A percentile compares a stretch with the other conserved stretches of the same genome.
Conservation (phyloP, 2,113 vertebrate genomes). For the Tiliqua scincoides region DNA sequence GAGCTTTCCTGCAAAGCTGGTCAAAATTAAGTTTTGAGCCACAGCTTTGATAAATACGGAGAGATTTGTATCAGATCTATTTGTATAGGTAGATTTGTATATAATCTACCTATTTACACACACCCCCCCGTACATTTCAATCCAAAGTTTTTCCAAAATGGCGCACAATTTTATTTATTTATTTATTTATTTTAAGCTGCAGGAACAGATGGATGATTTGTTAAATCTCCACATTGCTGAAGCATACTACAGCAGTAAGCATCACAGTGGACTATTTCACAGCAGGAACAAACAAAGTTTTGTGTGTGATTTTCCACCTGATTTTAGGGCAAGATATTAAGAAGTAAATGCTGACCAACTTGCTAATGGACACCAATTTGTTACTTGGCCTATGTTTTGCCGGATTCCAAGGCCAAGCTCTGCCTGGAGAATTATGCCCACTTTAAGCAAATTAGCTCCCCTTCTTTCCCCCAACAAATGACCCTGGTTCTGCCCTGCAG, state of each 20-base stretch:
- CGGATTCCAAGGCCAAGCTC: too few species aligned
- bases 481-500: too few species aligned
- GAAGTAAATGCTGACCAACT: not conserved
- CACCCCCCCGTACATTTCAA: not conserved
- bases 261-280: not conserved
- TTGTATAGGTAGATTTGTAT: not conserved
- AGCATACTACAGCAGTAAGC: not conserved
- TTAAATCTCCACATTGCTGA: not conserved
- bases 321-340: not conserved
- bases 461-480: too few species aligned
- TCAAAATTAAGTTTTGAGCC: not conserved
- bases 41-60: not conserved
- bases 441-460: too few species aligned
- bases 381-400: too few species aligned
- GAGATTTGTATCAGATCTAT: not conserved
- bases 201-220: not conserved
- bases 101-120: not conserved
- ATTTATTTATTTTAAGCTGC: not conserved
- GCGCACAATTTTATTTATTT: not conserved
- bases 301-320: not conserved
- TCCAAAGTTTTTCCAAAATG: not conserved
- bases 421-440: too few species aligned
- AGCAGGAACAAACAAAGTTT: not conserved
- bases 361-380: not conserved
- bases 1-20: not conserved